Evolutionary conservation across 2,113 vertebrate species (phyloP), one percentile per base, ranked within the genome.

Genomic region (Pardalotus punctatus): DNA sequence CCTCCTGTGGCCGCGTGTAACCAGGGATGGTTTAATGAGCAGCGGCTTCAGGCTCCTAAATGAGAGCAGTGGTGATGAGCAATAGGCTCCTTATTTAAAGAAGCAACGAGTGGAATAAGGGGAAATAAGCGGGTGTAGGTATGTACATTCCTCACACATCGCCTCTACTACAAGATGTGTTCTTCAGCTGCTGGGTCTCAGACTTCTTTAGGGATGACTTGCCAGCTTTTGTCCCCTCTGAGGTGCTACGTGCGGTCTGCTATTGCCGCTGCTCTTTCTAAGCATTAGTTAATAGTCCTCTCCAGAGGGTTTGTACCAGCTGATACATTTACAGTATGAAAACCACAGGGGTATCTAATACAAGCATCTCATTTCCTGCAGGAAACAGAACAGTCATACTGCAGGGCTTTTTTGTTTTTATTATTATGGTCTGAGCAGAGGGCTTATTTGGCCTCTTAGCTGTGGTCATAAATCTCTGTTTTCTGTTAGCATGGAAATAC

Each of bases 321-420:
- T 93, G 92, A 84, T 94, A 83, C 76, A 73, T 91, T 95, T 95
- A 96, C 96, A 86, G 86, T 71, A 43, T 77, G 90, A 93, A 91
- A 90, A 79, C 97, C 96, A 73, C 91, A 51, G 96, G 93, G 95
- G 94, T 67, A 87, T 85, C 97, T 91, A 85, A 93, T 88, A 83
- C 86, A 57, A 90, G 95, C 93, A 72, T 90, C 93, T 94, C 71
- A 78, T 94, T 95, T 97, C 96, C 97, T 93, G 94, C 87, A 89
- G 64, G 92, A 69, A 88, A 85, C 88, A 94, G 91, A 91, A 95
- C 61, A 88, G 94, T 95, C 87, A 62, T 64, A 86, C 95, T 94
- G 91, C 95, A 83, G 93, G 88, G 61, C 56, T 67, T 58, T 88
- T 87, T 53, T 28, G 60, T 58, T 84, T 90, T 67, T 58, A 87